phyloP scores from a whole-genome alignment of 2,113 vertebrate genomes.

The Chloropsis cyanopogon region DNA sequence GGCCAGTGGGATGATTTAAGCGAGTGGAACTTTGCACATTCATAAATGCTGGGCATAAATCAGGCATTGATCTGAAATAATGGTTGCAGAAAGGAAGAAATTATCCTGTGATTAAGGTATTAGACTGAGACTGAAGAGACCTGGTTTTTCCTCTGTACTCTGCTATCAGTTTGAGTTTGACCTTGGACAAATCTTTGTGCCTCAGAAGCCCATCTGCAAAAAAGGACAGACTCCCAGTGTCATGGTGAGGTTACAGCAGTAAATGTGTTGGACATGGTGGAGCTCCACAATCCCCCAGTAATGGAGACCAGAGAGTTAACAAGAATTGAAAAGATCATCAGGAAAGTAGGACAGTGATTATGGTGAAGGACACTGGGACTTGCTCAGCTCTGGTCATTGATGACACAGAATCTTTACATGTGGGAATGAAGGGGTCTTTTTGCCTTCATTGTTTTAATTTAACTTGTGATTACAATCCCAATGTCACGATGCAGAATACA shows the following conservation, averaged over 20 bases:
- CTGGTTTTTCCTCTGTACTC: background rate
- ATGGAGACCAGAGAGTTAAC: background rate
- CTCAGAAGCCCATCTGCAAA: background rate
- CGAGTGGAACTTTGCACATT: background rate
- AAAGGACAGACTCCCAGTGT: background rate
- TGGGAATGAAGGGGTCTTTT: background rate
- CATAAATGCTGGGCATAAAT: background rate
- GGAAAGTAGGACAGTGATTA: background rate
- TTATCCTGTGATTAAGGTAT: background rate
- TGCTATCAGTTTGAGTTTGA: background rate
- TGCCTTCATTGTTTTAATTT: background rate
- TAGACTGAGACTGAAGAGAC: background rate
- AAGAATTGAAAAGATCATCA: background rate
- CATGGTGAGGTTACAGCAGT: fast-evolving
- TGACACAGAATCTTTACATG: background rate
- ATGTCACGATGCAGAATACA: background rate
- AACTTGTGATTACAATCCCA: background rate
- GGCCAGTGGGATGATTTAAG: background rate
- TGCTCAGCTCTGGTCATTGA: background rate
- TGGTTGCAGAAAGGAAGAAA: background rate
- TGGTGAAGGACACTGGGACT: background rate
- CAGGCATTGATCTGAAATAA: background rate
- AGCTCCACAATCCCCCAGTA: background rate
- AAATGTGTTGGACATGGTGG: background rate
- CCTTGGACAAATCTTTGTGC: background rate